phyloP scores from a whole-genome alignment of 1,140 invertebrate genomes.

The Hirudo medicinalis region DNA sequence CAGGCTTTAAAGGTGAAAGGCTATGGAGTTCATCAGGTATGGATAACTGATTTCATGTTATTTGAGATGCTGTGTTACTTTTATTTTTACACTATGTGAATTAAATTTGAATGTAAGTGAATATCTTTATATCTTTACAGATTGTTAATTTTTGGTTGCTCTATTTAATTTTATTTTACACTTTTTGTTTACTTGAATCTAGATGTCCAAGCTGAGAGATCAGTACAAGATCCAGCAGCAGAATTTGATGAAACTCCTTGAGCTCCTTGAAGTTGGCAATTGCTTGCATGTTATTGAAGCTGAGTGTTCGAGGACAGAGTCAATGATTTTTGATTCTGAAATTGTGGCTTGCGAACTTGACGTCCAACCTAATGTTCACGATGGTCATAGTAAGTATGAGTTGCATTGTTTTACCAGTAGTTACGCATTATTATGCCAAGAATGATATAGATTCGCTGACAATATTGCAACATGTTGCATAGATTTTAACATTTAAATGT shows the following conservation, averaged over 20 bases:
- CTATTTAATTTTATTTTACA: neutral
- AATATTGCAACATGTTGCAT: no score
- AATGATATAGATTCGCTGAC: no score
- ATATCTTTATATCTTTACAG: no score
- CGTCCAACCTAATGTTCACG: neutral
- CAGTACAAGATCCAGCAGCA: slow-evolving; percentile 78
- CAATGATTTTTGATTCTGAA: slow-evolving; percentile 40
- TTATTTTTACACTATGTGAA: neutral
- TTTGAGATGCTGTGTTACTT: neutral
- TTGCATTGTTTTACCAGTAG: no score
- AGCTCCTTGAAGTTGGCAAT: slow-evolving; percentile 84
- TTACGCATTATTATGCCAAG: no score
- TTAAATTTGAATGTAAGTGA: no score
- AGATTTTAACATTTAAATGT: no score
- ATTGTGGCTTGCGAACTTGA: slow-evolving; percentile 4
- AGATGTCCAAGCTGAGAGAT: slow-evolving; percentile 58
- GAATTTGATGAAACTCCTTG: slow-evolving; percentile 79
- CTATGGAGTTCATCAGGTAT: slow-evolving; percentile 79
- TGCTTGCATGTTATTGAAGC: slow-evolving; percentile 60
- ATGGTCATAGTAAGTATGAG: no score
- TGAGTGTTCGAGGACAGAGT: slow-evolving; percentile 62
- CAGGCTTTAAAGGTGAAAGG: slow-evolving; percentile 83
- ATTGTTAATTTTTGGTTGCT: slow-evolving; percentile 1
- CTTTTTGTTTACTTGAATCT: neutral
- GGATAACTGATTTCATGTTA: neutral